Conservation (phyloP, 2,113 vertebrate genomes). For the Pristiophorus japonicus region DNA sequence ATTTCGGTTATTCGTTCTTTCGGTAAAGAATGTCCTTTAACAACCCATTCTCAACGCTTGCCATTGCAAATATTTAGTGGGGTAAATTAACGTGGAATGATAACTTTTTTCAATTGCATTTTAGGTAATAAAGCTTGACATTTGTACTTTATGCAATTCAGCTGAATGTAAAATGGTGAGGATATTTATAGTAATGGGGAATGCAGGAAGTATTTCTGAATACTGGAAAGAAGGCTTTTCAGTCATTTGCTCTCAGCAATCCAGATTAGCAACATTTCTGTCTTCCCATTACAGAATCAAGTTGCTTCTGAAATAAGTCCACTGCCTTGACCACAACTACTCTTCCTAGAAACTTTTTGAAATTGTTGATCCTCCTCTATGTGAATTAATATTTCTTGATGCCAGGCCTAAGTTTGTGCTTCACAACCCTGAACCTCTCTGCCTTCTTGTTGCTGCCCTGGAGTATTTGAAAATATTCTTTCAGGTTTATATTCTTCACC, state of each 20-base stretch:
- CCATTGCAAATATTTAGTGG: neutral
- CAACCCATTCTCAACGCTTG: neutral
- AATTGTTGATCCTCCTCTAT: neutral
- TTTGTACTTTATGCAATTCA: neutral
- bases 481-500: neutral
- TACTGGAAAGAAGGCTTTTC: neutral
- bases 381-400: neutral
- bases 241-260: neutral
- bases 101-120: neutral
- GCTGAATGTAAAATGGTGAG: neutral
- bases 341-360: neutral
- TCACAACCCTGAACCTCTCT: neutral
- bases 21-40: neutral
- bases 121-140: neutral
- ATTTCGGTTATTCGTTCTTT: neutral
- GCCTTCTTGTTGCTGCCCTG: neutral
- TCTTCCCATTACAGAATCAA: neutral
- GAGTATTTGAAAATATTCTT: neutral
- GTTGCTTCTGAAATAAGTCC: neutral
- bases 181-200: conserved; percentile 10
- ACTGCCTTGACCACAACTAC: neutral
- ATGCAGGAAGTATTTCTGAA: neutral
- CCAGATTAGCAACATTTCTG: neutral
- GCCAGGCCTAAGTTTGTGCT: neutral
- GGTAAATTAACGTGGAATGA: neutral